Conservation (phyloP, 2,113 vertebrate species). For the Aythya baeri region DNA sequence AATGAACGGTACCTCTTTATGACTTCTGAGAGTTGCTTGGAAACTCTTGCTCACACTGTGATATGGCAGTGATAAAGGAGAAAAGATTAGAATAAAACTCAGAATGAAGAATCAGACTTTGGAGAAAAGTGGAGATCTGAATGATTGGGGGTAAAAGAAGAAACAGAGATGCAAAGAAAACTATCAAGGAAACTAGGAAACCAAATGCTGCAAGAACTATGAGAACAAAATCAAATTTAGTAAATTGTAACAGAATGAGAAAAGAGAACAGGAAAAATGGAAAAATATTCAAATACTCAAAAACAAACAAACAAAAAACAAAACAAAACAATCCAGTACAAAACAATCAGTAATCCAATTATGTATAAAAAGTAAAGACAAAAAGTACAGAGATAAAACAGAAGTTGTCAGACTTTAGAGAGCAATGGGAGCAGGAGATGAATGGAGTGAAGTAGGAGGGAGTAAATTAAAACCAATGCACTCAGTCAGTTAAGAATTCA, state of each 20-base stretch:
- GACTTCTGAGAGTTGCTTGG: not conserved
- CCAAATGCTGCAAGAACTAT: not conserved
- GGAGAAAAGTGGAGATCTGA: not conserved
- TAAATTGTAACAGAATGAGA: not conserved
- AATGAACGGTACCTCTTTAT: not conserved
- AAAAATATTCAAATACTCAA: not conserved
- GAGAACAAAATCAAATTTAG: slow-evolving; percentile 1
- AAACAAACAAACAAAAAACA: not conserved
- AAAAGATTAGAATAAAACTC: not conserved
- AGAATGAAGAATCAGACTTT: not conserved
- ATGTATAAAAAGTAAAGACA: not conserved
- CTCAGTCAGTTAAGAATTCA: not conserved
- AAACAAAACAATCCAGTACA: not conserved
- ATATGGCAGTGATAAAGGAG: not conserved
- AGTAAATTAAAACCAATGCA: not conserved
- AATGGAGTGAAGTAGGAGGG: not conserved
- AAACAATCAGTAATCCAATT: not conserved
- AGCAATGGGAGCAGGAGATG: not conserved
- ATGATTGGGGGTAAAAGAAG: not conserved
- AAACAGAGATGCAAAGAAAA: not conserved
- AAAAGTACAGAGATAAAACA: not conserved
- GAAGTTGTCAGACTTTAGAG: not conserved
- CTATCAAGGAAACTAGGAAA: not conserved
- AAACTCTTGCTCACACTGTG: not conserved
- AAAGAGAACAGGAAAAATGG: not conserved